Base-by-base conservation (phyloP, 2,888 invertebrate genomes). In the Agelastica alni region DNA sequence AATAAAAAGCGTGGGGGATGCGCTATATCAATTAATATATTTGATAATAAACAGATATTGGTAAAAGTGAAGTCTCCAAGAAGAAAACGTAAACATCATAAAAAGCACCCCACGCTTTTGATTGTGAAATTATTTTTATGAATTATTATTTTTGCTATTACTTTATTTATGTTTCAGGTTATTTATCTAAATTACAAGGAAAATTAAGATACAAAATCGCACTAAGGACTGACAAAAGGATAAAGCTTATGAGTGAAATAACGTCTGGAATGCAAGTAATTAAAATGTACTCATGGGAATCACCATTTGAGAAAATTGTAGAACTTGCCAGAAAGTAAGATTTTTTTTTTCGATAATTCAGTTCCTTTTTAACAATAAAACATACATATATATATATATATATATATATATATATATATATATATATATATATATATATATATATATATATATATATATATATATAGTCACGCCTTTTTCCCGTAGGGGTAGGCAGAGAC, bases 261-360 rank as follows among this genome's bases (percentile, higher is more conserved):
- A 83, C 89, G 22, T 80, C 83, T 0, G 88, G 87, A 0, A 88
- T 90, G 62, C 81, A 86, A 67, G 86, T 89, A 1, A 87, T 89
- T 62, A 90, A 89, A 73, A 88, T 89, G 88, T 89, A 88, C 68
- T 85, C 88, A 1, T 89, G 89, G 83, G 89, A 90, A 68, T 83
- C 82, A 58, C 85, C 88, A 0, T 89, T 89, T 67, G 83, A 84
- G 37, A 79, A 82, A 26, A 68, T 87, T 37, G 81, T 89, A 0
- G 80, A 79, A 42, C 67, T 81, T 4, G 81, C 86, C 0, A 75
- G 89, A 69, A 81, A 80, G 84, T 85, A 75, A 72, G 78, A n/a
- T n/a, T n/a, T n/a, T n/a, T n/a, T n/a, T n/a, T n/a, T n/a, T n/a
- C n/a, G n/a, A 30, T 30, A 6, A 10, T 14, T 31, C 14, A 13